These are phyloP conservation scores for Drosophila oshimai DNA, from an alignment of 1,140 invertebrate species.

Conservation along the genomic window DNA sequence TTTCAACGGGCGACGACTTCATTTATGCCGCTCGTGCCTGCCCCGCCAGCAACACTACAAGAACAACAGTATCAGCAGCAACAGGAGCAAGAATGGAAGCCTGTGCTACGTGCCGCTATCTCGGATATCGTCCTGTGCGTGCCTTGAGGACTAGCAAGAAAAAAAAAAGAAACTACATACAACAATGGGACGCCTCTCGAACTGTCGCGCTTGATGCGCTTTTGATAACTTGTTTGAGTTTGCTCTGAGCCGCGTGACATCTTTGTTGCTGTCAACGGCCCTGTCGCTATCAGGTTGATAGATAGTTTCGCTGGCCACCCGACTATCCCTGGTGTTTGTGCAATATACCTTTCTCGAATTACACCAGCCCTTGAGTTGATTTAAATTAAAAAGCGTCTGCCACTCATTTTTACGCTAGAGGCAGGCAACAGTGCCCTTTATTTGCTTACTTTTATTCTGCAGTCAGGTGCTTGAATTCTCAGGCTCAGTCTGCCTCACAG, in stretches of 20 bases:
- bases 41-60: not conserved
- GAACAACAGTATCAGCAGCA: not conserved
- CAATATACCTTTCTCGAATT: slow-evolving; percentile 30
- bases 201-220: slow-evolving; percentile 63
- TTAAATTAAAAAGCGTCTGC: slow-evolving; percentile 61
- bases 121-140: slow-evolving; percentile 47
- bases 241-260: slow-evolving; percentile 18
- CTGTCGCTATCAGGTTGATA: slow-evolving; percentile 35
- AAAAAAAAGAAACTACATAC: slow-evolving; percentile 6
- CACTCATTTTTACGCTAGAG: no score
- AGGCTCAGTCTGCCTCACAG: slow-evolving; percentile 3
- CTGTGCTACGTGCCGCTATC: slow-evolving; percentile 62
- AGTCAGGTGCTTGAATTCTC: slow-evolving; percentile 41
- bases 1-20: slow-evolving; percentile 27
- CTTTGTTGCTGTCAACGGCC: slow-evolving; percentile 20
- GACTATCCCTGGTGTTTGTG: not conserved
- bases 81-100: slow-evolving; percentile 18
- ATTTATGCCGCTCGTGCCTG: slow-evolving; percentile 40
- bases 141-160: slow-evolving; percentile 28
- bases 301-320: slow-evolving; percentile 26
- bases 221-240: slow-evolving; percentile 75
- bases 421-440: not conserved
- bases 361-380: slow-evolving; percentile 41
- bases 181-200: slow-evolving; percentile 27
- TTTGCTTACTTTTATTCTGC: not conserved